phyloP scores from a whole-genome alignment of 2,888 invertebrate genomes.

The Tethea ocularis region DNA sequence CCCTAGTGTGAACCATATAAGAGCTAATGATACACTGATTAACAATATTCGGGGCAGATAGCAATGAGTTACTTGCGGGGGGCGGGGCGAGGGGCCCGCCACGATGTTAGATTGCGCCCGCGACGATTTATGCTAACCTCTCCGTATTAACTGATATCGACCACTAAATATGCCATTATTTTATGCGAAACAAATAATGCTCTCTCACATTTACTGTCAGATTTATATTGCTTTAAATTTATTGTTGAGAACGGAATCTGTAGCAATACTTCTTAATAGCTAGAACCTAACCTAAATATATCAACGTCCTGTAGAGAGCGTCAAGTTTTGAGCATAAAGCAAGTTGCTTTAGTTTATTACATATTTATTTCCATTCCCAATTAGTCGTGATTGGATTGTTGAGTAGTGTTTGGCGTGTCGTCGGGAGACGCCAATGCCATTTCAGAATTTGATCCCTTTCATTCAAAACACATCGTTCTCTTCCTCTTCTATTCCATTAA shows the following conservation, averaged over 20 bases:
- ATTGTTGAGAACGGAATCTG: conserved; percentile 69
- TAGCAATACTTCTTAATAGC: conserved; percentile 9
- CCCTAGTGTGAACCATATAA: conserved; percentile 53
- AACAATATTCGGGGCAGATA: conserved; percentile 83
- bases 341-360: too few species aligned
- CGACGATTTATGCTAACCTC: conserved; percentile 79
- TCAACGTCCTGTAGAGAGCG: background rate
- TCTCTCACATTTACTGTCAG: conserved; percentile 40
- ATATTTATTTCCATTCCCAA: too few species aligned
- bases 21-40: conserved; percentile 82
- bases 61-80: conserved; percentile 75
- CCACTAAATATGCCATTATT: conserved; percentile 83
- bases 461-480: too few species aligned
- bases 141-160: conserved; percentile 80
- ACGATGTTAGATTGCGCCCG: conserved; percentile 77
- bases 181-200: conserved; percentile 80
- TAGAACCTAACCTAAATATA: background rate
- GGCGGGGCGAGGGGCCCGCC: conserved; percentile 57
- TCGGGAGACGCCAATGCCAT: too few species aligned
- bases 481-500: too few species aligned
- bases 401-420: too few species aligned
- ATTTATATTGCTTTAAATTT: conserved; percentile 59
- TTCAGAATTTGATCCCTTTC: too few species aligned
- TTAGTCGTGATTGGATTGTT: too few species aligned
- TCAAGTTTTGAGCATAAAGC: too few species aligned